phyloP scores from a whole-genome alignment of 2,797 vertebrate genomes.

The Acrossocheilus wenchowensis region DNA sequence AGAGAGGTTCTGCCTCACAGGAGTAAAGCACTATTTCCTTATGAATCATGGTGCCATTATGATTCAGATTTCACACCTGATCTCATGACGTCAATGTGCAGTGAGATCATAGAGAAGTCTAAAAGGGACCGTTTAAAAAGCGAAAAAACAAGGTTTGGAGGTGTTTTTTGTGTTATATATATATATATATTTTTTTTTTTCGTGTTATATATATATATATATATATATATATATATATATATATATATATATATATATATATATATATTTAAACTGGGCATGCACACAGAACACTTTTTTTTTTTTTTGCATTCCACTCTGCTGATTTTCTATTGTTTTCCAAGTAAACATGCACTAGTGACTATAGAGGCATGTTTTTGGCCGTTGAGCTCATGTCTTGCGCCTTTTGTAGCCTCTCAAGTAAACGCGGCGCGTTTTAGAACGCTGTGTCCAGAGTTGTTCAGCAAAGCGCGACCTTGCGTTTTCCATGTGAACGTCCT shows the following conservation, averaged over 20 bases:
- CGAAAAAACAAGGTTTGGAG: neutral
- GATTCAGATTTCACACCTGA: constrained; percentile 11
- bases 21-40: neutral
- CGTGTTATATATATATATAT: no score
- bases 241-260: no score
- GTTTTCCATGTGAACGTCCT: neutral
- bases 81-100: neutral
- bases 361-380: neutral
- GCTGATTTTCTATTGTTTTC: neutral
- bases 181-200: no score
- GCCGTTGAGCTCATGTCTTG: neutral
- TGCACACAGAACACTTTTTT: neutral
- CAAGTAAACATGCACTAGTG: neutral
- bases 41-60: neutral
- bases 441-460: neutral
- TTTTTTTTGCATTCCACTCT: neutral
- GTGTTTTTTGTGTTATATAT: no score
- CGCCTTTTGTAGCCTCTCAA: no score
- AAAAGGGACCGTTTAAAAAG: neutral
- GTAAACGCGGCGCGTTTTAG: neutral
- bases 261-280: no score
- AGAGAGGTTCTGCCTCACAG: neutral
- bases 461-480: neutral
- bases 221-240: no score
- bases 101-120: neutral